A percentile compares a stretch with the other conserved stretches of the same genome.
These are phyloP conservation scores for Drosophila ananassae DNA, from an alignment of 1,140 invertebrate genomes.

Conservation along the genomic window DNA sequence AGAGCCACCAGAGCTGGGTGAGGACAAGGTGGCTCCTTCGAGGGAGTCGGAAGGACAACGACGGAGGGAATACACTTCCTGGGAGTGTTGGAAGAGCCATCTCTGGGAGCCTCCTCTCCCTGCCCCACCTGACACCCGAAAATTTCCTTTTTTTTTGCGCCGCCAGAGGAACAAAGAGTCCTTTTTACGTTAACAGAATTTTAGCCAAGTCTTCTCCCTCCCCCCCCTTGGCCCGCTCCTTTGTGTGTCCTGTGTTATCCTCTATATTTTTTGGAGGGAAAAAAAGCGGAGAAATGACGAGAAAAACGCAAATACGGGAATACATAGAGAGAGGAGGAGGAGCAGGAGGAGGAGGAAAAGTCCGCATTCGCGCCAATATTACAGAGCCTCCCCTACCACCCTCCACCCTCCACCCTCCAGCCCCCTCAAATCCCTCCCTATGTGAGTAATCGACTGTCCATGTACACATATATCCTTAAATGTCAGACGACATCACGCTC, in stretches of 20 bases:
- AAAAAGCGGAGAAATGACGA: slow-evolving; percentile 24
- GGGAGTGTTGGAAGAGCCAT: too few species aligned
- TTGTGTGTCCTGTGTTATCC: slow-evolving; percentile 15
- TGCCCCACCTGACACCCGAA: not conserved
- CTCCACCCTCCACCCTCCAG: not conserved
- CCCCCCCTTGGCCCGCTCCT: not conserved
- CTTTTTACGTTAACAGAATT: slow-evolving; percentile 78
- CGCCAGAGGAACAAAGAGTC: slow-evolving; percentile 64
- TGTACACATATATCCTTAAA: slow-evolving; percentile 70
- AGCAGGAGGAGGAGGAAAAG: slow-evolving; percentile 18
- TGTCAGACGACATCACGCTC: slow-evolving; percentile 83
- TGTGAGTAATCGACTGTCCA: slow-evolving; percentile 51
- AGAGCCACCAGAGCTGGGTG: too few species aligned
- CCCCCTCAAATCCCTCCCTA: slow-evolving; percentile 9
- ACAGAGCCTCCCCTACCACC: not conserved
- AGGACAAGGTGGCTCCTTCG: too few species aligned
- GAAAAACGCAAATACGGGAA: slow-evolving; percentile 70
- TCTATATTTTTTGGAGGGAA: slow-evolving; percentile 45
- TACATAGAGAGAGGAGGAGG: slow-evolving; percentile 23
- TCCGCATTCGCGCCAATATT: slow-evolving; percentile 59
- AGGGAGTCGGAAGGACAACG: not conserved
- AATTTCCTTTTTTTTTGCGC: not conserved
- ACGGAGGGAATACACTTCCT: slow-evolving; percentile 14
- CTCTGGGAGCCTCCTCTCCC: too few species aligned
- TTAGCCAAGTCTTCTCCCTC: slow-evolving; percentile 42